Evolutionary conservation across 2,888 invertebrate species (phyloP), one percentile per base, ranked within the genome.

Genomic region (Epinotia bilunana): DNA sequence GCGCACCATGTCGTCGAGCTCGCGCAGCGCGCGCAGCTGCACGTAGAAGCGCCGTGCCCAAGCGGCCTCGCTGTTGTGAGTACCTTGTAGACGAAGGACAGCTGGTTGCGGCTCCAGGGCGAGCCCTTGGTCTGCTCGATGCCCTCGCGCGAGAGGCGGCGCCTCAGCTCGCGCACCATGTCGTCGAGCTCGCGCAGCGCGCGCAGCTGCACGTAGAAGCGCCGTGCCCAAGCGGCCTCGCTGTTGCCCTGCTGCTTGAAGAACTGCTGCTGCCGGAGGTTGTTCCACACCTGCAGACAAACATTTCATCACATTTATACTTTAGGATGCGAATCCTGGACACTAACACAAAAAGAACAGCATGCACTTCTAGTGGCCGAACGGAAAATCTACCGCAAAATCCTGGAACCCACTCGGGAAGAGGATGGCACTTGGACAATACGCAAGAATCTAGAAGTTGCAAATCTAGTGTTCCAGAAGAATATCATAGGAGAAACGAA

Each of bases 21-120:
- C 98, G 7, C 95, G 94, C 70, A 98, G 88, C 0, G 96, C 95
- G n/a, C 95, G 95, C 61, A 96, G 86, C 82, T 97, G 97, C 43
- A 98, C 94, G 86, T 95, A 96, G 87, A 96, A 95, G 3, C 95
- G 92, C 0, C 92, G 91, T 2, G 97, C 96, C 98, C 98, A 98
- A 0, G 89, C 82, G 39, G 85, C 87, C 82, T 96, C 96, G 16
- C 89, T 85, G 79, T 85, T 86, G 12, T 20, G 20, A 20, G 23
- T 77, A 93, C 93, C 90, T 94, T 94, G 18, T 91, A 85, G 5
- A 89, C 85, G 18, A 93, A 78, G 0, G 87, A 78, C 46, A 88
- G 77, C 61, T 93, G 91, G 28, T 86, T 83, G 53, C 84, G 87
- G 76, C 82, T 83, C 93, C 94, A 94, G 2, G 90, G 89, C 69